Evolutionary conservation across 2,888 invertebrate genomes (phyloP), one percentile per base, ranked within the genome.

Genomic region (Amphipoea oculea): DNA sequence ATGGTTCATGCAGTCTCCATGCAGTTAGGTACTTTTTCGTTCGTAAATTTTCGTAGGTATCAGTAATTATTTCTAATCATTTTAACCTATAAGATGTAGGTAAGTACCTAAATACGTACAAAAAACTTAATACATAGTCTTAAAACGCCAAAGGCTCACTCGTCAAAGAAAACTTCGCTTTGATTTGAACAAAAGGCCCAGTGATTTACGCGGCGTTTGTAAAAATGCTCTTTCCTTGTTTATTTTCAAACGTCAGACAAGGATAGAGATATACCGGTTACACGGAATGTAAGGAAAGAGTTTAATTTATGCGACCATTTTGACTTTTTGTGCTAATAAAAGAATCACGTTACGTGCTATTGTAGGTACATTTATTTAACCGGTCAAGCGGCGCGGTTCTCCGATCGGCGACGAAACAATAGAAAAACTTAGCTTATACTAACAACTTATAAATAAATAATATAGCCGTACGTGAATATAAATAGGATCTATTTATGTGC

Each of bases 171-270:
- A 83, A 78, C 57, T 82, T 78, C 78, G 42, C 89, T 89, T 89
- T 89, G 89, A 89, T 87, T 87, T 82, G 63, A 86, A 88, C 89
- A 89, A 88, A 88, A 79, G 84, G 71, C 63, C 40, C 72, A 65
- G 78, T 87, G 84, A 88, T 89, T 88, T 87, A 89, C 86, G 85
- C 42, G 40, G 72, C 66, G 48, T 83, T 78, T 70, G 76, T 89
- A 82, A 87, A 88, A 87, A 79, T 79, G 68, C 51, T 60, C 81
- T 70, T 11, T 85, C 89, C 70, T 78, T 88, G 76, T 88, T 85
- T 85, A 82, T 82, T 89, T 80, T 75, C 20, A 74, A 69, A 81
- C 12, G 76, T 68, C 69, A 73, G 86, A 88, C 65, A 76, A 75
- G 76, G 88, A 88, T 86, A 75, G 84, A 80, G 76, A 72, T 82